Base-by-base conservation (phyloP, 2,113 vertebrate genomes). In the Murina feae region DNA sequence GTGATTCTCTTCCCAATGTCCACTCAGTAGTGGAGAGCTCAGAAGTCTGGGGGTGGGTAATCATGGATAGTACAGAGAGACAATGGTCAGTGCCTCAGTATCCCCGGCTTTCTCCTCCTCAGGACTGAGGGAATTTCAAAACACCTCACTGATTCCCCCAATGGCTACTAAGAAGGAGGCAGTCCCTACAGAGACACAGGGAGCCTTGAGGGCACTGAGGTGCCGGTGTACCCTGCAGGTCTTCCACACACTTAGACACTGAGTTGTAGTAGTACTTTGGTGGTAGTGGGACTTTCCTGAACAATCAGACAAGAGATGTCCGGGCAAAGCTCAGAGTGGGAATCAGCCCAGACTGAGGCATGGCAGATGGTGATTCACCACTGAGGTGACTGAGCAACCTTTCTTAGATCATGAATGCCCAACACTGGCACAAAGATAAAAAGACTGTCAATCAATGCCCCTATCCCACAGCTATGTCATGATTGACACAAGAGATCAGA, bases 221-320 rank as follows among this genome's bases (percentile, higher is more conserved):
- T 32, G 2, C 6, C 4, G 10, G 14, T 20, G 42, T 4, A 5
- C 51, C 16, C 21, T 1, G 1, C 6, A 66, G 23, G 11, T 75
- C 5, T 23, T 16, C 8, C 28, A 9, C 4, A 68, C 2, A n/a
- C 30, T 68, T 16, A 35, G 30, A n/a, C 30, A 78, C 49, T 32
- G 66, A 89, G 58, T n/a, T 51, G 44, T 28, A 89, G 49, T n/a
- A 51, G 44, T 28, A 47, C 44, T 17, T 23, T 42, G 14, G 35
- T 37, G 32, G 20, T 60, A 32, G 10, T 75, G 37, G 23, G 23
- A 47, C 11, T 60, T 83, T 71, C 42, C 66, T 68, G 35, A 65
- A 32, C 14, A 76, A 47, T 30, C 86, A 72, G 35, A 20, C 7
- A 71, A 84, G 75, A 21, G 44, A 14, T 12, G 58, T 32, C 16